Conservation (phyloP, 2,888 invertebrate genomes). For the Troglohyphantes excavatus region DNA sequence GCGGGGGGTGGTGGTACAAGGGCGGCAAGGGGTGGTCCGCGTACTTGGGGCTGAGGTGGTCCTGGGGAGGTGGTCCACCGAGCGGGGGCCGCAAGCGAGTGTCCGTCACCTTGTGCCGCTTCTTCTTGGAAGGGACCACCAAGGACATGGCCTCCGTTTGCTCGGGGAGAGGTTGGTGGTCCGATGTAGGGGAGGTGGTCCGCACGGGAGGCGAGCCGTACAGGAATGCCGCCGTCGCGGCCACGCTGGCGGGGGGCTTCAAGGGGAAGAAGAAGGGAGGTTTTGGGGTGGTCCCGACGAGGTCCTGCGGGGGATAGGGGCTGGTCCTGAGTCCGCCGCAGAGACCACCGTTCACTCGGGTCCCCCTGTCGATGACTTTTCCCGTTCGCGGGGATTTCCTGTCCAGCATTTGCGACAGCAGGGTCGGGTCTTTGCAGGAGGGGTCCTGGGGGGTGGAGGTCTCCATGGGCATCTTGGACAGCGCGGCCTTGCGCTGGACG, state of each 20-base stretch:
- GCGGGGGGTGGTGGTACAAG: slow-evolving; percentile 85
- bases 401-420: slow-evolving; percentile 84
- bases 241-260: slow-evolving; percentile 72
- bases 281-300: slow-evolving; percentile 70
- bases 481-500: slow-evolving; percentile 83
- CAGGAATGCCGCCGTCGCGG: slow-evolving; percentile 72
- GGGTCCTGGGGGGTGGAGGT: slow-evolving; percentile 8
- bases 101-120: slow-evolving; percentile 97
- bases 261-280: slow-evolving; percentile 76
- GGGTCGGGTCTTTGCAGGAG: slow-evolving; percentile 68
- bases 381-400: slow-evolving; percentile 91
- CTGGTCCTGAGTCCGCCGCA: slow-evolving; percentile 62
- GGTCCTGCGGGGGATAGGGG: slow-evolving; percentile 78
- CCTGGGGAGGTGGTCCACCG: slow-evolving; percentile 94
- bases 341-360: slow-evolving; percentile 69
- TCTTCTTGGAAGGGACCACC: slow-evolving; percentile 97
- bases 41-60: slow-evolving; percentile 84
- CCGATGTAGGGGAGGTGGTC: slow-evolving; percentile 81
- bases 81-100: slow-evolving; percentile 96
- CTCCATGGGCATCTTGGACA: slow-evolving; percentile 29
- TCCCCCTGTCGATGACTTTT: slow-evolving; percentile 88
- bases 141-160: slow-evolving; percentile 97
- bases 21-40: slow-evolving; percentile 86
- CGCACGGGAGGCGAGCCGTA: slow-evolving; percentile 71
- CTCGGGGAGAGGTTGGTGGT: slow-evolving; percentile 85